Base-by-base conservation (phyloP, 2,113 vertebrate genomes). In the Cyprinodon brontotheroides region DNA sequence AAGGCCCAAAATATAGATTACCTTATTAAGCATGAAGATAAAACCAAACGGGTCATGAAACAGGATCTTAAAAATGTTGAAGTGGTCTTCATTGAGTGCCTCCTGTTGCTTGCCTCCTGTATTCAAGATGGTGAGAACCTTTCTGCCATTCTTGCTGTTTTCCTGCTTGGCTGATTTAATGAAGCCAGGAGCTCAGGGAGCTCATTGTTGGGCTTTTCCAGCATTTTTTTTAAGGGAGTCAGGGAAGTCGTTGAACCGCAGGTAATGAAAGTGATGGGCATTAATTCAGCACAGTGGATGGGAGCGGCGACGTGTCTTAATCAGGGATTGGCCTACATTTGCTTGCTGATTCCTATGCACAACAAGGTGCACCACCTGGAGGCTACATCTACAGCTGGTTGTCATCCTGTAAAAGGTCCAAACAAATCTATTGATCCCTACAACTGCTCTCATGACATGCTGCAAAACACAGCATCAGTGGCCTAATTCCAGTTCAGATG, bases 281-380 rank as follows among this genome's bases (percentile, higher is more conserved):
- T 93, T 91, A 90, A 15, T 61, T 80, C 82, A 8, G 62, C 83
- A 2, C 70, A 20, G 78, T 74, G 88, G 60, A 72, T 74, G 79
- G 78, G 87, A 79, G 78, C 53, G 83, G 72, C 63, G 3, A 41
- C 68, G 65, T 60, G 53, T 74, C 78, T 70, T 92, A 93, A 93
- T 93, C 89, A 14, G 80, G 83, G 89, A 93, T 94, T 92, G 89
- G 74, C 87, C 91, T 89, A 93, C 82, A 91, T 93, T 85, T 40
- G 8, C 13, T 65, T 0, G 63, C 73, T 74, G 71, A 50, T 62
- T 85, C 81, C 79, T 22, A 6, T 11, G 61, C 62, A 81, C 17
- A 45, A 68, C 62, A 57, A 91, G 84, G 88, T 91, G 85, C 89
- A 67, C 60, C 90, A 91, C 89, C 89, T 91, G 83, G 60, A 80